These are phyloP conservation scores for Eupsittula cactorum DNA, from an alignment of 2,113 vertebrate species.

Conservation along the genomic window DNA sequence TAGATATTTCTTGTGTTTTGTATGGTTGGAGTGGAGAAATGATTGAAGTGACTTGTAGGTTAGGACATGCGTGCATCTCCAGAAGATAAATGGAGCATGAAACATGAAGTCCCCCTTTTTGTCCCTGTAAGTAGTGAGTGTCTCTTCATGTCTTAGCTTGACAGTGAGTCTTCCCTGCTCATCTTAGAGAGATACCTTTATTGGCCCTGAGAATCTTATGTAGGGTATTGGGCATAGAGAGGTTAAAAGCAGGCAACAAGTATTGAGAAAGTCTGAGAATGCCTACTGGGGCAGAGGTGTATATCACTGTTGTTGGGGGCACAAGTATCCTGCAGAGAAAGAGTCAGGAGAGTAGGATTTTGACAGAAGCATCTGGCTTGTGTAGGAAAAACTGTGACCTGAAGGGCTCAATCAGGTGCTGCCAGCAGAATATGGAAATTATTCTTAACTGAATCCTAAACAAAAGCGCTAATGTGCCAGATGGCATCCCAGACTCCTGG, in stretches of 20 bases:
- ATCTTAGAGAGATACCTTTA: not conserved
- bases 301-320: too few relatives aligned
- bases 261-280: not conserved
- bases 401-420: not conserved
- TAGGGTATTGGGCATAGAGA: not conserved
- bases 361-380: not conserved
- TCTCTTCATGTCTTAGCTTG: not conserved
- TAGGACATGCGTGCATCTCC: accelerated
- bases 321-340: not conserved
- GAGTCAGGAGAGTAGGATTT: not conserved
- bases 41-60: not conserved
- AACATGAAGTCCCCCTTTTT: not conserved
- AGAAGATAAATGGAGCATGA: not conserved
- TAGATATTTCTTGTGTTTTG: not conserved
- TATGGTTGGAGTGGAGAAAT: not conserved
- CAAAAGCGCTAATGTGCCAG: not conserved
- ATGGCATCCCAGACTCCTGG: not conserved
- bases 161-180: not conserved
- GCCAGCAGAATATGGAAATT: not conserved
- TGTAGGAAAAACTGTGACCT: not conserved
- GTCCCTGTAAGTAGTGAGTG: not conserved
- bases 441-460: not conserved
- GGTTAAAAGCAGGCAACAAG: not conserved
- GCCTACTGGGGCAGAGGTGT: not conserved
- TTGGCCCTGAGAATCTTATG: not conserved